Conservation (phyloP, 2,797 vertebrate species). For the Botia kubotai region DNA sequence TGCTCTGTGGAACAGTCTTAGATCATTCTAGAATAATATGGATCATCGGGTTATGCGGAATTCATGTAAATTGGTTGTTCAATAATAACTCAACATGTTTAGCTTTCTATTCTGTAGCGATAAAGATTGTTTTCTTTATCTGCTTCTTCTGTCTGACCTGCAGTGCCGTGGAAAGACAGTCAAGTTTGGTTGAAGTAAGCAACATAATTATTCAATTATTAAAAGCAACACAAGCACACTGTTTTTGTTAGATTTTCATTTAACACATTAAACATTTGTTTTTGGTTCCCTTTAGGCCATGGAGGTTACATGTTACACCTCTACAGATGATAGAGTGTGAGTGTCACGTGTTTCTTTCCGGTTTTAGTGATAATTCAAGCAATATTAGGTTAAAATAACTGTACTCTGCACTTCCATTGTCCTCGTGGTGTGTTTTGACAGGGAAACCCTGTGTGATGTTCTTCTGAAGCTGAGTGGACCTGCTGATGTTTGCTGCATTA, state of each 20-base stretch:
- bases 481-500: constrained; percentile 68
- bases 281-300: background rate
- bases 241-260: background rate
- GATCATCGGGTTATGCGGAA: too few species aligned
- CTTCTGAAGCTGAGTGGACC: constrained; percentile 57
- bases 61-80: too few species aligned
- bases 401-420: background rate
- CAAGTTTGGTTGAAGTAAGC: background rate
- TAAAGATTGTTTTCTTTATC: too few species aligned
- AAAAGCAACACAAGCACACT: background rate
- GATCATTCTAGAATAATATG: too few species aligned
- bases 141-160: background rate
- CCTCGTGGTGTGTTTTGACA: constrained; percentile 41
- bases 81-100: too few species aligned
- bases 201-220: background rate
- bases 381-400: background rate
- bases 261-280: background rate
- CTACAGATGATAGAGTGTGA: background rate
- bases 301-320: background rate
- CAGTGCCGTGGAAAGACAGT: background rate
- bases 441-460: constrained; percentile 63
- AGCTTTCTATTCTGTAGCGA: too few species aligned
- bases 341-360: background rate
- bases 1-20: too few species aligned
- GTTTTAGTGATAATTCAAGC: too few species aligned